Evolutionary conservation across 2,888 invertebrate species (phyloP), one percentile per base, ranked within the genome.

Genomic region (Brachylomia viminalis): DNA sequence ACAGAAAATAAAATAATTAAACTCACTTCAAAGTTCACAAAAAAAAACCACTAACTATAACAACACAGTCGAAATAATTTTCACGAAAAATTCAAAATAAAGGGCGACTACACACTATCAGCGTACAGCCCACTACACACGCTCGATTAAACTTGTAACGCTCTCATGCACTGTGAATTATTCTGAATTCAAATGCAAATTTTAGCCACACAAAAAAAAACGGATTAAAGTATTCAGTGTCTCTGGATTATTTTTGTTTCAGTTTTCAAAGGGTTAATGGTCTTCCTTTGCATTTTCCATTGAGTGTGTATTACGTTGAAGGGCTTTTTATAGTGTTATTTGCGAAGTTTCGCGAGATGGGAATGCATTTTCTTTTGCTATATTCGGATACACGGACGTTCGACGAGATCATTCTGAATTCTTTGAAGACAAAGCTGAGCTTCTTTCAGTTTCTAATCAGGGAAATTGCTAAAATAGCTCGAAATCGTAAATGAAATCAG

Each of bases 61-160:
- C 42, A 66, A 77, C 74, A 66, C 30, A 73, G 49, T 47, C 49
- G 13, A 65, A 81, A 81, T 27, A 59, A 64, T 62, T 17, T 72
- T 58, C 59, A 65, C 33, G 56, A 62, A 59, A 80, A 71, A 70
- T 56, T 73, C 11, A 58, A 72, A 75, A 81, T 58, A 64, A 75
- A 61, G 64, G 20, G 52, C 59, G 6, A 38, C 59, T 65, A 61
- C 66, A 76, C 81, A 73, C 65, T 70, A 71, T 65, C 79, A 77
- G n/a, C 33, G 42, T 77, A 80, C 79, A 77, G 75, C 49, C 61
- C 54, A 64, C 75, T 64, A 77, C 67, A 77, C 87, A 77, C 78
- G 75, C 72, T 45, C 84, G 72, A 87, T 87, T 87, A 81, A 79
- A 79, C 80, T 59, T 72, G 64, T 73, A 75, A 71, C 83, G 76